Conservation (phyloP, 2,888 invertebrate genomes). For the Acronicta psi region DNA sequence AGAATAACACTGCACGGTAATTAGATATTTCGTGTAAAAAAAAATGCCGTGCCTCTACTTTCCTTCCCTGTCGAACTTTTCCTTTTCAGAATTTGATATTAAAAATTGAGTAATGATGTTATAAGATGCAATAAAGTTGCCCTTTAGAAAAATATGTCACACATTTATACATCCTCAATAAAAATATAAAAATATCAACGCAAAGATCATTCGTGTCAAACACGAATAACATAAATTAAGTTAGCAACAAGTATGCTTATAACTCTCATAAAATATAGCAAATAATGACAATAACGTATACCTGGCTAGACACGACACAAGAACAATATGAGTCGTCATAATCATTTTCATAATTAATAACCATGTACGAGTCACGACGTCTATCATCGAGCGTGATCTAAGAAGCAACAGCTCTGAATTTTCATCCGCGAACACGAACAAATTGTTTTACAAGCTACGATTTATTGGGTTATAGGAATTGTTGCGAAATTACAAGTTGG, state of each 20-base stretch:
- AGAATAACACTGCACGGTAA: too few relatives aligned
- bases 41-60: too few relatives aligned
- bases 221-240: constrained; percentile 26
- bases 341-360: constrained; percentile 85
- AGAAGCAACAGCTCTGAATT: constrained; percentile 65
- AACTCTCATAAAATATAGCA: constrained; percentile 39
- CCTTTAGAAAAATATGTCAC: not conserved
- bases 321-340: constrained; percentile 70
- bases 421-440: constrained; percentile 63
- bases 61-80: too few relatives aligned
- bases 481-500: constrained; percentile 85
- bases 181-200: constrained; percentile 16
- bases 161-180: constrained; percentile 16
- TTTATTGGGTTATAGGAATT: constrained; percentile 85
- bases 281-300: constrained; percentile 49
- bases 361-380: constrained; percentile 78
- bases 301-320: constrained; percentile 64
- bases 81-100: too few relatives aligned
- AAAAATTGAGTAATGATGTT: too few relatives aligned
- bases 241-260: constrained; percentile 28
- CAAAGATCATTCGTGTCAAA: constrained; percentile 7
- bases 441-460: constrained; percentile 85
- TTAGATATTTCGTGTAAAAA: too few relatives aligned
- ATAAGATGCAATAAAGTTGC: not conserved
- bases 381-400: constrained; percentile 77